phyloP scores from a whole-genome alignment of 1,140 invertebrate genomes.

The Drosophila lacteicornis region DNA sequence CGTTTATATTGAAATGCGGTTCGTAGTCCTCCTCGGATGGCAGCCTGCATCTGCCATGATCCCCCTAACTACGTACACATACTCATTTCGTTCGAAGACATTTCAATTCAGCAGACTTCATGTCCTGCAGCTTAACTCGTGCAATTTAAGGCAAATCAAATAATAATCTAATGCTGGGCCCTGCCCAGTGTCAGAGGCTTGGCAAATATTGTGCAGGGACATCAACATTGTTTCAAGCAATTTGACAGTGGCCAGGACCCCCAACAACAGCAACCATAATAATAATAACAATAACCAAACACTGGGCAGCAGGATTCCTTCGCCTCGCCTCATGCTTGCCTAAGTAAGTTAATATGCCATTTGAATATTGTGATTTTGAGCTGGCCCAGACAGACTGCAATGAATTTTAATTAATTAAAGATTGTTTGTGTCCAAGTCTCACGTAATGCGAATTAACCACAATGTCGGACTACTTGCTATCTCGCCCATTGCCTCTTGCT shows the following conservation, averaged over 20 bases:
- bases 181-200: constrained; percentile 8
- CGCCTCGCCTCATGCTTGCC: constrained; percentile 54
- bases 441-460: constrained; percentile 62
- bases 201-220: constrained; percentile 25
- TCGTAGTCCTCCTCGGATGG: constrained; percentile 5
- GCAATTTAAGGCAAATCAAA: constrained; percentile 70
- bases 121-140: constrained; percentile 18
- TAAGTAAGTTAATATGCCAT: constrained; percentile 81
- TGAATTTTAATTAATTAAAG: constrained; percentile 82
- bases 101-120: constrained; percentile 9
- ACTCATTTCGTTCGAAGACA: constrained; percentile 2
- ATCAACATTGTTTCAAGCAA: constrained; percentile 56
- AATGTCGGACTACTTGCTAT: constrained; percentile 38
- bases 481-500: not conserved
- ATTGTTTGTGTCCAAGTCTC: constrained; percentile 59
- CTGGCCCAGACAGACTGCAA: constrained; percentile 35
- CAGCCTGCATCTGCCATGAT: constrained; percentile 29
- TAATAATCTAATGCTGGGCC: constrained; percentile 46
- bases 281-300: constrained; percentile 60
- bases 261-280: constrained; percentile 46
- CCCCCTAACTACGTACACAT: constrained; percentile 2
- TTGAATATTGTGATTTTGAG: constrained; percentile 71
- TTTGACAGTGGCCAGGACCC: constrained; percentile 23
- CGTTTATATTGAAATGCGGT: constrained; percentile 42
- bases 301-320: constrained; percentile 19